Evolutionary conservation across 1,140 invertebrate species (phyloP).

Genomic region (Megathymus violae): DNA sequence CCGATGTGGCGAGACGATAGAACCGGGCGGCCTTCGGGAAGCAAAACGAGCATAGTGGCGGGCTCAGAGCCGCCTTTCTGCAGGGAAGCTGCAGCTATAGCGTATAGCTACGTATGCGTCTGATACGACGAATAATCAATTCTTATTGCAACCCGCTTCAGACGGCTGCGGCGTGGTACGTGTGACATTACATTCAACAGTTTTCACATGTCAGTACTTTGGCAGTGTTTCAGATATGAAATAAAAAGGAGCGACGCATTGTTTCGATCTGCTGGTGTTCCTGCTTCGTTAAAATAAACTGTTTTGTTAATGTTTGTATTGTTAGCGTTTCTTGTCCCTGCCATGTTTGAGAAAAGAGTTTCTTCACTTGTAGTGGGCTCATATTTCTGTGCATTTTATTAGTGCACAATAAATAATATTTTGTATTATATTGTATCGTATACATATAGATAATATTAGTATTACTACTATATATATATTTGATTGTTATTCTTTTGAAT

Average conservation of each 20-base stretch:
- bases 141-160: constrained; percentile 30
- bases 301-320: background rate
- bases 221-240: background rate
- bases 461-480: no score
- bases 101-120: constrained; percentile 21
- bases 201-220: constrained; percentile 16
- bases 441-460: no score
- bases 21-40: constrained; percentile 74
- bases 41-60: constrained; percentile 62
- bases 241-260: constrained; percentile 9
- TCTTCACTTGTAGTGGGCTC: no score
- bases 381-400: background rate
- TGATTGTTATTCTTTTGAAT: no score
- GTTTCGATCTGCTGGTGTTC: background rate
- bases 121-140: constrained; percentile 32
- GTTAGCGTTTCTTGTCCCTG: background rate
- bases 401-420: no score
- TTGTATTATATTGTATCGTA: no score
- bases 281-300: constrained; percentile 1
- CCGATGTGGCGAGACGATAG: constrained; percentile 62
- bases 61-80: constrained; percentile 46
- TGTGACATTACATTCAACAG: constrained; percentile 11
- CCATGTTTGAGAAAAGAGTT: background rate
- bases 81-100: constrained; percentile 47
- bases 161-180: constrained; percentile 8